phyloP scores from a whole-genome alignment of 2,113 vertebrate genomes.

The Pangasianodon gigas region DNA sequence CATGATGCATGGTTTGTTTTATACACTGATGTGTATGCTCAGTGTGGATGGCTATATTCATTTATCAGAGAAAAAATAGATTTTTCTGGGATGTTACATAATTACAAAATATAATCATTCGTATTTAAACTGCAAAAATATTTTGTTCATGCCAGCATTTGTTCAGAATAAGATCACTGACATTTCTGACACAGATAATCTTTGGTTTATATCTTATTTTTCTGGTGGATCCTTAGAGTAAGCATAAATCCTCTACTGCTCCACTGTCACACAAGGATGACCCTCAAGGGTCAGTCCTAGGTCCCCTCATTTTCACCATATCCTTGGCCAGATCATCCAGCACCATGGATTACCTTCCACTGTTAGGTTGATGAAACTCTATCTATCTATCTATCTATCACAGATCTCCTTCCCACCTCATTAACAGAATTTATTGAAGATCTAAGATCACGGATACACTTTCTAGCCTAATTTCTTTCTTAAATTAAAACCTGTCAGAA shows the following conservation, averaged over 20 bases:
- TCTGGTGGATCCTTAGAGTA: background rate
- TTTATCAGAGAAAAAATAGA: background rate
- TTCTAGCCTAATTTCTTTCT: background rate
- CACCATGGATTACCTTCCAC: background rate
- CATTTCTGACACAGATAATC: background rate
- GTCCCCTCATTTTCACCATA: background rate
- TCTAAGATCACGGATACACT: background rate
- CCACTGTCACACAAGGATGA: background rate
- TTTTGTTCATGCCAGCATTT: background rate
- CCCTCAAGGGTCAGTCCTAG: background rate
- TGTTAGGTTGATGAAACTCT: background rate
- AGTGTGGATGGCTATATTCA: background rate
- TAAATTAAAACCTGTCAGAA: background rate
- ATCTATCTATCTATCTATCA: background rate
- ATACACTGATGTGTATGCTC: background rate
- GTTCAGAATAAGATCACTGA: background rate
- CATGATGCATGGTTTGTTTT: background rate
- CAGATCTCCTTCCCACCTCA: background rate
- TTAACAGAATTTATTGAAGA: background rate
- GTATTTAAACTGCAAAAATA: background rate
- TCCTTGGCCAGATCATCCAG: background rate
- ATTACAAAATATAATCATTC: background rate
- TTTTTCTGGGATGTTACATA: background rate
- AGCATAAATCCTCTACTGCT: background rate
- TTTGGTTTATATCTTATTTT: background rate